Evolutionary conservation across 2,888 invertebrate species (phyloP).

Genomic region (Pyrochroa serraticornis): DNA sequence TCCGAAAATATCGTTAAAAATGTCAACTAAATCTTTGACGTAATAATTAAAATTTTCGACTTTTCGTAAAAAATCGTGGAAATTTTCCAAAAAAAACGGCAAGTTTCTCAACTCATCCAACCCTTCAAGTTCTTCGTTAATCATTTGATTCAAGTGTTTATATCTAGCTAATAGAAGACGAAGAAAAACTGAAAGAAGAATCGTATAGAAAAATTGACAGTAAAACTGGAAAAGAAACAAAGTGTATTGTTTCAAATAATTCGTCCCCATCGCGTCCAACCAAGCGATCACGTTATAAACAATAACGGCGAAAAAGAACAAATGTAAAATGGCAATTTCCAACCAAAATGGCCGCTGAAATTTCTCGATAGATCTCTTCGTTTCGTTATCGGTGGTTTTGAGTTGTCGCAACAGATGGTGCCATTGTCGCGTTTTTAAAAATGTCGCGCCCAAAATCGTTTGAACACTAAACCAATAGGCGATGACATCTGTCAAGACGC

Average conservation of each 20-base stretch:
- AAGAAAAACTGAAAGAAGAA: neutral
- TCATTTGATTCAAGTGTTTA: neutral
- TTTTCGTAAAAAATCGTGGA: neutral
- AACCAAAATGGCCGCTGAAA: neutral
- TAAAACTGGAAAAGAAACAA: neutral
- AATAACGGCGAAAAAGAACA: neutral
- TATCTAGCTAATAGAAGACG: neutral
- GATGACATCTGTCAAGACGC: neutral
- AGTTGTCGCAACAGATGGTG: neutral
- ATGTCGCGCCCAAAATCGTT: neutral
- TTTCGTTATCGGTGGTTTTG: neutral
- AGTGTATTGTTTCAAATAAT: neutral
- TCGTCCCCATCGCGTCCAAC: neutral
- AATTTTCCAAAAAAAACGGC: neutral
- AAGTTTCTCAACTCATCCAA: neutral
- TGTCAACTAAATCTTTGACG: neutral
- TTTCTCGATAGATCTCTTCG: neutral
- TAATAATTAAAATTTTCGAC: slow-evolving; percentile 1
- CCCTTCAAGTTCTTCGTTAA: neutral
- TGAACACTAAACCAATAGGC: neutral
- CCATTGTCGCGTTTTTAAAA: neutral
- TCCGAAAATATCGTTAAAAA: slow-evolving; percentile 1
- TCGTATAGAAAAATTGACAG: neutral
- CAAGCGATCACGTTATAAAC: neutral
- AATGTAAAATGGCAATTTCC: neutral